Conservation (phyloP, 2,888 invertebrate species). For the Campoplex nolae region DNA sequence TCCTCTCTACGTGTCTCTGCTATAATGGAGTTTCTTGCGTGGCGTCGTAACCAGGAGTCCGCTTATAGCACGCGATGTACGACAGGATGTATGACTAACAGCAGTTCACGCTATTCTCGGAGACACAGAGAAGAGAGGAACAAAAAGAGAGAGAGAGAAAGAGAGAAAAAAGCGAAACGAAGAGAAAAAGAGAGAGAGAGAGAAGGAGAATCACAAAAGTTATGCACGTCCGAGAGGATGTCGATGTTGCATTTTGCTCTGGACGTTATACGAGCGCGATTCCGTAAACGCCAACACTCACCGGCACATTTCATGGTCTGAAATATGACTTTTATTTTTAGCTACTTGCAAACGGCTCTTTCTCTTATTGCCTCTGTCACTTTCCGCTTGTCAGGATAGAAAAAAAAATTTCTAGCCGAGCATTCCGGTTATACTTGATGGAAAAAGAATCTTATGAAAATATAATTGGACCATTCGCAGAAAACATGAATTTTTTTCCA, state of each 20-base stretch:
- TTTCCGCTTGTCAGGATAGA: background rate
- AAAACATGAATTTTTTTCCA: background rate
- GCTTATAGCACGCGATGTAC: slow-evolving; percentile 80
- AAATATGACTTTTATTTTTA: slow-evolving; percentile 61
- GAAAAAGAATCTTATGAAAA: background rate
- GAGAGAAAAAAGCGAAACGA: background rate
- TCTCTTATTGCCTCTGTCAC: slow-evolving; percentile 14
- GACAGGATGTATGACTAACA: slow-evolving; percentile 83
- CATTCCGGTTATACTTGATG: background rate
- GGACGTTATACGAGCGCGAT: slow-evolving; percentile 61
- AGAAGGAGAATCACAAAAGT: slow-evolving; percentile 44
- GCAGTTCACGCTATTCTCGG: slow-evolving; percentile 80
- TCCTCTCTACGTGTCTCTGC: slow-evolving; percentile 74
- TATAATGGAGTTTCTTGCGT: slow-evolving; percentile 76
- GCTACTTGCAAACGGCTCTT: slow-evolving; percentile 8
- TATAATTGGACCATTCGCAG: background rate
- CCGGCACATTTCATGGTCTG: slow-evolving; percentile 54
- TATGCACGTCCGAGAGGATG: slow-evolving; percentile 64
- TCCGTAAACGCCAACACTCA: slow-evolving; percentile 61
- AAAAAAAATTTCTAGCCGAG: slow-evolving; percentile 9
- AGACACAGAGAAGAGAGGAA: slow-evolving; percentile 75
- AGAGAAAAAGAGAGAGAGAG: slow-evolving; percentile 18
- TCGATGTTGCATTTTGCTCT: slow-evolving; percentile 64
- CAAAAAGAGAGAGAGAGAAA: slow-evolving; percentile 28
- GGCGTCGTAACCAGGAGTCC: slow-evolving; percentile 75